A percentile compares a stretch with the other conserved stretches of the same genome.
Conservation (phyloP, 2,888 invertebrate genomes). For the Aethes cnicana region DNA sequence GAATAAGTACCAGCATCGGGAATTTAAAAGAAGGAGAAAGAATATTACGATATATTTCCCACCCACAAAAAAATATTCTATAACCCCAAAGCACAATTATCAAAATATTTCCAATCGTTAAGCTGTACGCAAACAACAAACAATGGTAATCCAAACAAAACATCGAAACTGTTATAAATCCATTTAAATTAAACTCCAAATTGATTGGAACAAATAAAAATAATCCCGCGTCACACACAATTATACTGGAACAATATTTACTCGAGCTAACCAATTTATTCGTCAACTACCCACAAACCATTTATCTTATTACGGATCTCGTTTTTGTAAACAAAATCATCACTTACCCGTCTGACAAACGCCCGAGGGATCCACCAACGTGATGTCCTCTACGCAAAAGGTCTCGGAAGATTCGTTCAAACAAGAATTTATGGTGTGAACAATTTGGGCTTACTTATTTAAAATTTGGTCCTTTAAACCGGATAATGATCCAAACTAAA, state of each 20-base stretch:
- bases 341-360: constrained; percentile 45
- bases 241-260: constrained; percentile 4
- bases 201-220: background rate
- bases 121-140: too few species aligned
- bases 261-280: constrained; percentile 18
- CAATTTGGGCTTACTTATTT: too few species aligned
- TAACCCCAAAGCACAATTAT: too few species aligned
- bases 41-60: too few species aligned
- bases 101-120: too few species aligned
- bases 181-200: constrained; percentile 1
- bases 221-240: constrained; percentile 4
- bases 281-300: constrained; percentile 32
- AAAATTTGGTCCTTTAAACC: too few species aligned
- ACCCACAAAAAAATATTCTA: too few species aligned
- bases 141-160: too few species aligned
- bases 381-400: constrained; percentile 17
- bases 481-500: too few species aligned
- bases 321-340: constrained; percentile 50
- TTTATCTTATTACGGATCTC: constrained; percentile 40
- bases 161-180: background rate
- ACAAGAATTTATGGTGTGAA: constrained; percentile 10
- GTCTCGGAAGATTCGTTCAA: constrained; percentile 14
- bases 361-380: constrained; percentile 33
- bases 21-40: too few species aligned
- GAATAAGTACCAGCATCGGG: too few species aligned